Base-by-base conservation (phyloP, 2,888 invertebrate species). In the Malacosoma neustria region DNA sequence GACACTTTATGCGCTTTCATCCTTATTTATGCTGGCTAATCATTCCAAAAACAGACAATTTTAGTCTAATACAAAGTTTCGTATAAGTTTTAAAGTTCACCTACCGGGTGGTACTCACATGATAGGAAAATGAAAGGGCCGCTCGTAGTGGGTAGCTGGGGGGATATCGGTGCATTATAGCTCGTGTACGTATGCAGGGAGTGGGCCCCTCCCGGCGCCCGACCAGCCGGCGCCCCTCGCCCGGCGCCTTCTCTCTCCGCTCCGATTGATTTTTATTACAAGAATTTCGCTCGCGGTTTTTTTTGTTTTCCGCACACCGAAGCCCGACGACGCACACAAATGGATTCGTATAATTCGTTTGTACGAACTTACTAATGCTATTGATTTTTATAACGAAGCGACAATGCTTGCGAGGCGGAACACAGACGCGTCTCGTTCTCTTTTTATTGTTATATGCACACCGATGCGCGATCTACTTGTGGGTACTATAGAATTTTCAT, bases 251-350 rank as follows among this genome's bases (percentile, higher is more conserved):
- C 79, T 76, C 75, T 74, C 82, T 80, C 75, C 75, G 76, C 84
- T 80, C 77, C 87, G 85, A 87, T 86, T 86, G 85, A 86, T 85
- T 87, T 86, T 86, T 85, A 86, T 86, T 87, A 85, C 84, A 84
- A 84, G 85, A 82, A 85, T 84, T 82, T 81, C 69, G 74, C 73
- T 80, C 72, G 73, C 69, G 76, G 74, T 72, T 79, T 81, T 72
- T 74, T 84, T 79, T 77, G 73, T 77, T 81, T 73, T 68, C 62
- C 77, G 72, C 79, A 76, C 80, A 76, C 73, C 48, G 61, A 70
- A 65, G 67, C 64, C 63, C 54, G 55, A 48, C 54, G 57, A 76
- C 82, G 73, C 81, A 84, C 82, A 82, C 81, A 75, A 63, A 66
- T 68, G 61, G 63, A 79, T 49, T 76, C 73, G 76, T 76, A 84